Conservation (phyloP, 2,888 invertebrate species). For the Tetramorium bicarinatum region DNA sequence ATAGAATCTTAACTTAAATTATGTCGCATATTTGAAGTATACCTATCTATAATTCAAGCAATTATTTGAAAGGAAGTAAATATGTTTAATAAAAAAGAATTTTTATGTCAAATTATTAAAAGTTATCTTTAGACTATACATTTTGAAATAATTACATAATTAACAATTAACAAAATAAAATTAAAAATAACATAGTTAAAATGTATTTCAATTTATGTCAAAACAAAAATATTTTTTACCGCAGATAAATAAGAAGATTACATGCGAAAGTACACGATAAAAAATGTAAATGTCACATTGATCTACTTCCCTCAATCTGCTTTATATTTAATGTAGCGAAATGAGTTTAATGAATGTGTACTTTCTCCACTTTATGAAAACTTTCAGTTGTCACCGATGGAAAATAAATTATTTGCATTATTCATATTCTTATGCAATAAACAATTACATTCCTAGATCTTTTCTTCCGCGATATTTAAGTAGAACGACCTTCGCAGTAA, state of each 20-base stretch:
- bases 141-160: slow-evolving; percentile 7
- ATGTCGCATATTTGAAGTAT: background rate
- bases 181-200: background rate
- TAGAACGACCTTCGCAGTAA: slow-evolving; percentile 35
- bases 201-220: background rate
- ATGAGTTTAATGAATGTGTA: background rate
- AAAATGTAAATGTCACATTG: slow-evolving; percentile 12
- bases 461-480: slow-evolving; percentile 12
- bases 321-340: slow-evolving; percentile 8
- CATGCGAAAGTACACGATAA: background rate
- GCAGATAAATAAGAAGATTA: background rate
- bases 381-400: background rate
- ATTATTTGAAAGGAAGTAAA: background rate
- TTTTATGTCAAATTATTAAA: background rate
- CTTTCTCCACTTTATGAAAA: slow-evolving; percentile 31
- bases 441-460: background rate
- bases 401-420: background rate
- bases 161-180: background rate
- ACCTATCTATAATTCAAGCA: background rate
- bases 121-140: background rate
- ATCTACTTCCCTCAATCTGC: background rate
- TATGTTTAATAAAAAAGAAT: background rate
- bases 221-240: background rate
- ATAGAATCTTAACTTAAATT: background rate
- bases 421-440: background rate